A percentile compares a stretch with the other conserved stretches of the same genome.
Evolutionary conservation across 1,140 invertebrate species (phyloP).

Genomic region (Pinna nobilis): DNA sequence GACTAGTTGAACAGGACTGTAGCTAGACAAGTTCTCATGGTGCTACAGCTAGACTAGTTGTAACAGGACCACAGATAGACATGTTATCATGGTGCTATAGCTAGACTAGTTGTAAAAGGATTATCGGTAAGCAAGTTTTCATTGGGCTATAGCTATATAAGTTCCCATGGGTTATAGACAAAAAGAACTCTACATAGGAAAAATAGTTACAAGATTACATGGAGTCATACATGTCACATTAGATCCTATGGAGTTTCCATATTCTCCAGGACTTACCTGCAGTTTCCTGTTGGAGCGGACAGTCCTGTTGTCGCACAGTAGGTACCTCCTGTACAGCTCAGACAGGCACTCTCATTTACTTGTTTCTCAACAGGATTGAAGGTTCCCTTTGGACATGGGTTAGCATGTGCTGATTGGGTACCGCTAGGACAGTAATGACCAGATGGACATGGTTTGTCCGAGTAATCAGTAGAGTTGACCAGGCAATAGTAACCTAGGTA

Average conservation of each 20-base stretch:
- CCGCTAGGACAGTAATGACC: conserved; percentile 68
- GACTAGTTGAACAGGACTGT: too few relatives aligned
- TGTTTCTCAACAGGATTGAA: conserved; percentile 59
- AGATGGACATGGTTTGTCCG: conserved; percentile 61
- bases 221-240: neutral
- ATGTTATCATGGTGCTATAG: too few relatives aligned
- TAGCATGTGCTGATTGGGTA: conserved; percentile 53
- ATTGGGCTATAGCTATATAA: too few relatives aligned
- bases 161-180: too few relatives aligned
- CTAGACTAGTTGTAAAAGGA: too few relatives aligned
- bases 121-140: too few relatives aligned
- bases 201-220: too few relatives aligned
- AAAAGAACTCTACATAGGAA: too few relatives aligned
- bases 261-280: conserved; percentile 62
- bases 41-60: too few relatives aligned
- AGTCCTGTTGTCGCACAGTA: conserved; percentile 65
- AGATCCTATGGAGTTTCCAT: neutral
- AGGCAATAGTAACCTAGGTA: conserved; percentile 67
- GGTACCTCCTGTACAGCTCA: conserved; percentile 60
- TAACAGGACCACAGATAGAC: too few relatives aligned
- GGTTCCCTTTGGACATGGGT: conserved; percentile 62
- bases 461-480: conserved; percentile 64
- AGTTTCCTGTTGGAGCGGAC: conserved; percentile 59
- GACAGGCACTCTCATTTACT: conserved; percentile 57
- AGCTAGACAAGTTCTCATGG: too few relatives aligned